Evolutionary conservation across 92 coral and sea anemone genomes (phyloP), one percentile per base, ranked within the genome.

Genomic region (Anthopleura xanthogrammica): DNA sequence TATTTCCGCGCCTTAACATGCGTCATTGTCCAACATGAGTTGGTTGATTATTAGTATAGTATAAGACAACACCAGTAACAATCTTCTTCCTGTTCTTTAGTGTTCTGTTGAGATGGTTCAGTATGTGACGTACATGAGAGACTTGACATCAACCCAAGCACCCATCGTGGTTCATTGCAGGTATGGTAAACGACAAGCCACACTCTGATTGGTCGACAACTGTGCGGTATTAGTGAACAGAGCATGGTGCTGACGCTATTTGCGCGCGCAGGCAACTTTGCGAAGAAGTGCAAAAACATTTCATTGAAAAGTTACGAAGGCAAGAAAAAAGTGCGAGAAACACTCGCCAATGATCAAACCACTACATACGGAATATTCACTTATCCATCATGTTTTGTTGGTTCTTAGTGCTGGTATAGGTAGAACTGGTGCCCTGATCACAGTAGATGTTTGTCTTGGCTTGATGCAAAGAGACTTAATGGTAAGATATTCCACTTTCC

Each of bases 111-210:
- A 96, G 71, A 83, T 96, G 85, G 93, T 96, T 75, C 94, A 92
- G 74, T 96, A 87, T 77, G 95, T 96, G 66, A 92, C 89, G 52
- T 79, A 90, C 77, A 82, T 94, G 85, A 65, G 97, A 76, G 79
- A 84, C 5, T 82, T 91, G 16, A 82, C 91, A 16, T 76, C 93
- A 5, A 81, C 86, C 42, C 81, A 89, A 43, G 99, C 95, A 41
- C 99, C 99, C 3, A 78, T 91, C 77, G 88, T 94, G 22, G 91
- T 94, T 16, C 99, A 96, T 87, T 96, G 99, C 94, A 96, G 98
- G 98, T 95, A 77, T 86, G 77, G 41, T 54, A 76, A 4, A 23
- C 5, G 36, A 7, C 70, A 6, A 5, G 50, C 3, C 58, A 14
- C 58, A 13, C 58, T 54, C 16, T 54, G 58, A 54, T 14, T 54